Conservation (phyloP, 2,888 invertebrate genomes). For the Drosophila percnosoma region DNA sequence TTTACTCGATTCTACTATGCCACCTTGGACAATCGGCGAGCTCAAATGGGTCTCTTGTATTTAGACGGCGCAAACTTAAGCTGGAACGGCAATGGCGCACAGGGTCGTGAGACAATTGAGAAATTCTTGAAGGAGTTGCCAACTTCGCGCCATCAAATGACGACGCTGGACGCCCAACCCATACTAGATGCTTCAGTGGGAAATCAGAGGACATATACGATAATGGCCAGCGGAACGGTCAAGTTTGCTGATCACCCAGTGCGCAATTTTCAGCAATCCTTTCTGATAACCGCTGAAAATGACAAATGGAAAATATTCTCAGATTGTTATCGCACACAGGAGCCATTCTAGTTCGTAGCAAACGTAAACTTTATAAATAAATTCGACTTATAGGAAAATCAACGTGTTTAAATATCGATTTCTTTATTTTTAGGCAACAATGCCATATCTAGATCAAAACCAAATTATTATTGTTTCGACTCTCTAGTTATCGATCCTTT, state of each 20-base stretch:
- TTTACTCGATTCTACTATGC: constrained; percentile 96
- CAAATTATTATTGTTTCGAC: too few relatives aligned
- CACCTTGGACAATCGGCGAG: constrained; percentile 93
- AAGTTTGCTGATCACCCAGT: constrained; percentile 88
- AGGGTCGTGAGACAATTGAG: constrained; percentile 92
- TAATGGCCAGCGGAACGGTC: constrained; percentile 93
- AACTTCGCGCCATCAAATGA: constrained; percentile 90
- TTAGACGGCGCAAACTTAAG: constrained; percentile 92
- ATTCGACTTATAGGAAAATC: background rate
- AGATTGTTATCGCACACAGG: constrained; percentile 94
- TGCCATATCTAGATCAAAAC: background rate
- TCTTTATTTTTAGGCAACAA: background rate
- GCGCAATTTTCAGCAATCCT: constrained; percentile 93
- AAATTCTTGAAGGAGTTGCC: constrained; percentile 95
- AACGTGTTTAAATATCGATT: background rate
- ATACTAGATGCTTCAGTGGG: constrained; percentile 91
- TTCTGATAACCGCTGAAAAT: constrained; percentile 93
- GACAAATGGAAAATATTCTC: constrained; percentile 98
- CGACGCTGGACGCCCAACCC: constrained; percentile 95
- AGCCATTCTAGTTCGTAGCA: constrained; percentile 46
- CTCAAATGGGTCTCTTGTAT: constrained; percentile 92
- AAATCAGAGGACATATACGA: constrained; percentile 92
- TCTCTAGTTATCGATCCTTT: background rate
- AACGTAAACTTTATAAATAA: background rate
- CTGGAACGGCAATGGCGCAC: constrained; percentile 96